These are phyloP conservation scores for Tupaia chinensis DNA, from an alignment of 2,113 vertebrate species.

Conservation along the genomic window DNA sequence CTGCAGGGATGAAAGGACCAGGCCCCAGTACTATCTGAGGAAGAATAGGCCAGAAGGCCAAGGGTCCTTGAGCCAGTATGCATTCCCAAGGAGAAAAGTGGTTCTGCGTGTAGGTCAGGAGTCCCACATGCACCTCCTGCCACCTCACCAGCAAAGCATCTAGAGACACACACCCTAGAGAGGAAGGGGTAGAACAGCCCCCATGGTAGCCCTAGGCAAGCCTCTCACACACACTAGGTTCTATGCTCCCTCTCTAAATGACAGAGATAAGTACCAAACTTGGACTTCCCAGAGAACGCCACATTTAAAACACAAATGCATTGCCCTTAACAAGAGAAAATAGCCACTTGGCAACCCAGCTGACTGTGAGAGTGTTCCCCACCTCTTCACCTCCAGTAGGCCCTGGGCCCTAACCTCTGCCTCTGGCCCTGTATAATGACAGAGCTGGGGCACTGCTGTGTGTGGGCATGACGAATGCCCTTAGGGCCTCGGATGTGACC, in stretches of 20 bases:
- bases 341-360: neutral
- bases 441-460: neutral
- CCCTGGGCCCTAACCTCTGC: neutral
- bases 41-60: neutral
- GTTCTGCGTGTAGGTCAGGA: neutral
- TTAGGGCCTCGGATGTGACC: neutral
- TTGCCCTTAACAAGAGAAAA: neutral
- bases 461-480: neutral
- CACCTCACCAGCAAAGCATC: neutral
- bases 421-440: neutral
- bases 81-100: neutral
- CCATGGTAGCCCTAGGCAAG: neutral
- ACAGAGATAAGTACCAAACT: neutral
- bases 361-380: neutral
- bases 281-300: neutral
- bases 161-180: neutral
- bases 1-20: neutral
- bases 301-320: neutral
- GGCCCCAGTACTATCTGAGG: neutral
- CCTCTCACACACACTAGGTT: neutral
- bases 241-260: conserved; percentile 38
- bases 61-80: neutral
- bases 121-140: neutral
- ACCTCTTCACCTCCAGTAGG: neutral
- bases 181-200: neutral